These are phyloP conservation scores for Caenorhabditis sinica DNA, from an alignment of 2,888 invertebrate species.

Conservation along the genomic window DNA sequence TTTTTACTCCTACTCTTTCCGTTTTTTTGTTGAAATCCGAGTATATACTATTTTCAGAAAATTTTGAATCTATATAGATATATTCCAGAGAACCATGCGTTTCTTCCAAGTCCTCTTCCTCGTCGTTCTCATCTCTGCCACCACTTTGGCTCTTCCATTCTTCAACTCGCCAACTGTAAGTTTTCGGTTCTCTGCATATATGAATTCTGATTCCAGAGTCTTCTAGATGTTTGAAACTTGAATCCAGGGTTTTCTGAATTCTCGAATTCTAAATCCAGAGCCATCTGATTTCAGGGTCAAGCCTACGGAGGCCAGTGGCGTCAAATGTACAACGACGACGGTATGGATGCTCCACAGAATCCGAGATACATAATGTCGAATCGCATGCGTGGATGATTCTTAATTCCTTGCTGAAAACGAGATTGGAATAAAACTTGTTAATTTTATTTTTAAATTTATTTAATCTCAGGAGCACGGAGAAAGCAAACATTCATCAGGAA, in stretches of 20 bases:
- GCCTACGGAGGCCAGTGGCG: slow-evolving; percentile 59
- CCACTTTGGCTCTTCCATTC: slow-evolving; percentile 46
- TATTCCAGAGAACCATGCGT: slow-evolving; percentile 42
- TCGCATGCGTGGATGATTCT: slow-evolving; percentile 50
- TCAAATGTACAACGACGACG: slow-evolving; percentile 61
- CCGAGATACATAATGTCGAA: slow-evolving; percentile 66
- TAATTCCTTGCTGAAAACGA: slow-evolving; percentile 1
- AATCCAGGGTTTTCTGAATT: neutral
- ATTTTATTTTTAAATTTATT: neutral
- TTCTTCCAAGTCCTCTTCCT: slow-evolving; percentile 49
- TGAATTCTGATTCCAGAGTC: too few relatives aligned
- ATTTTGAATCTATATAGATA: too few relatives aligned
- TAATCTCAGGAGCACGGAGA: too few relatives aligned
- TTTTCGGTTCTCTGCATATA: neutral
- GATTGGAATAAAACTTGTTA: slow-evolving; percentile 32
- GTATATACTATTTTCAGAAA: neutral
- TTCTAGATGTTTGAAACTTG: too few relatives aligned
- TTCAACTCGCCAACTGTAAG: slow-evolving; percentile 65
- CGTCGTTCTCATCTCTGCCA: slow-evolving; percentile 45
- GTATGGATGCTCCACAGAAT: slow-evolving; percentile 50
- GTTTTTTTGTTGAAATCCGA: slow-evolving; percentile 2
- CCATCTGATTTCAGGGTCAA: slow-evolving; percentile 40
- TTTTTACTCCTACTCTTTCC: neutral
- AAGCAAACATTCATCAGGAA: neutral
- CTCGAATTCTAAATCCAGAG: neutral